Evolutionary conservation across 1,140 invertebrate species (phyloP), one percentile per base, ranked within the genome.

Genomic region (Centruroides vittatus): DNA sequence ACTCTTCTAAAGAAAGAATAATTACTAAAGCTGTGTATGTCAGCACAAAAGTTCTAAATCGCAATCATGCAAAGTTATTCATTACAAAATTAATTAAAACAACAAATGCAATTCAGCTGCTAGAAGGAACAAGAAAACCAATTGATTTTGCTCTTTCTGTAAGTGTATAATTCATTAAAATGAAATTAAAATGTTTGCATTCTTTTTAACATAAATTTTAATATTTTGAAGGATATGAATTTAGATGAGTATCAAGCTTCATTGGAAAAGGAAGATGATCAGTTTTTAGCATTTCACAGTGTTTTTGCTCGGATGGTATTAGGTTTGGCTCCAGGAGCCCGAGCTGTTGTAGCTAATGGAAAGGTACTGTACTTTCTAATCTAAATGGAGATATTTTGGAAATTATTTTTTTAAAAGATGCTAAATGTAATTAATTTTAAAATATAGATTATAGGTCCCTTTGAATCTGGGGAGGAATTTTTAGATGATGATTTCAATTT

Each of bases 401-500:
- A 53, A 53, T 0, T 8, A 1, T 0, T 53, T 53, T 53, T 36
- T 6, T 23, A 23, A 23, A 36, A 23, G 5, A 53, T 53, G 7
- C 3, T 53, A 8, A 34, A 2, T n/a, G 34, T 34, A 51, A 12
- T 51, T 12, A 5, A 53, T 53, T 23, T 5, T 36, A 53, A 53
- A 53, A 53, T 53, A 51, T 53, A 76, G 74, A 66, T 78, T 36
- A 65, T 95, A 60, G 95, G 93, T 6, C 91, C 93, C 0, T 78
- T 98, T 8, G 74, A 80, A 3, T 71, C 78, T 0, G 73, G 78
- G 50, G 94, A 98, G 73, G 71, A 73, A 36, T 95, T 99, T 72
- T 84, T 83, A n/a, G 76, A 80, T 23, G 93, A 96, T 61, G 96
- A 99, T 76, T 95, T 97, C 73, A 77, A 81, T 35, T 76, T 99